A percentile compares a stretch with the other conserved stretches of the same genome.
Conservation (phyloP, 1,140 invertebrate genomes). For the Pomacea maculata region DNA sequence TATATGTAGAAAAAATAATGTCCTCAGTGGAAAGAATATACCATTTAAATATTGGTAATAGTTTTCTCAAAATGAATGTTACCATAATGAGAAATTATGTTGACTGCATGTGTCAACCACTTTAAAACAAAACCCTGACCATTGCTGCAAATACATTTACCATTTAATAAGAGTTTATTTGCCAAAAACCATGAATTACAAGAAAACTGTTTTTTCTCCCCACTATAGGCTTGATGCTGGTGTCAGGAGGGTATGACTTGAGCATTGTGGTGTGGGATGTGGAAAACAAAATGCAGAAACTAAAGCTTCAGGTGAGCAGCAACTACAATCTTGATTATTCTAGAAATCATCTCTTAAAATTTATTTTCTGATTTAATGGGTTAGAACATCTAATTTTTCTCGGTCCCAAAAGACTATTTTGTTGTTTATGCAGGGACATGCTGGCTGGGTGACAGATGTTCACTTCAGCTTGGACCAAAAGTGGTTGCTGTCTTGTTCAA, state of each 20-base stretch:
- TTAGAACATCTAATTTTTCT: too few species aligned
- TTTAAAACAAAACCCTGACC: too few species aligned
- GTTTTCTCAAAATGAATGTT: too few species aligned
- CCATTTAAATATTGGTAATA: too few species aligned
- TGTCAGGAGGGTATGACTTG: conserved; percentile 61
- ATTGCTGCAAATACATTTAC: too few species aligned
- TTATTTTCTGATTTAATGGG: not conserved
- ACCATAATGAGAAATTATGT: too few species aligned
- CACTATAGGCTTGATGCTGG: conserved; percentile 52
- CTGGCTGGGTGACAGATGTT: conserved; percentile 63
- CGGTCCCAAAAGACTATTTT: not conserved
- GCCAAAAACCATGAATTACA: too few species aligned
- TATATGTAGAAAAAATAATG: not conserved
- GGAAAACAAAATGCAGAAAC: conserved; percentile 58
- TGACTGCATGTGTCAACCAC: too few species aligned
- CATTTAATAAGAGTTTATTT: too few species aligned
- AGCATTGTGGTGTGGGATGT: conserved; percentile 63
- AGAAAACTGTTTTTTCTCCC: not conserved
- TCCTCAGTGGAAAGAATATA: not conserved
- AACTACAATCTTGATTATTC: not conserved
- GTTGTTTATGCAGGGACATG: conserved; percentile 58
- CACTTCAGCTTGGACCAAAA: conserved; percentile 57
- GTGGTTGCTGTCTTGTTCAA: conserved; percentile 62
- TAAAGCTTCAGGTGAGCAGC: conserved; percentile 58
- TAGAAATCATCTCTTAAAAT: not conserved